Evolutionary conservation across 2,888 invertebrate species (phyloP).

Genomic region (Drosophila pseudotalamancana): DNA sequence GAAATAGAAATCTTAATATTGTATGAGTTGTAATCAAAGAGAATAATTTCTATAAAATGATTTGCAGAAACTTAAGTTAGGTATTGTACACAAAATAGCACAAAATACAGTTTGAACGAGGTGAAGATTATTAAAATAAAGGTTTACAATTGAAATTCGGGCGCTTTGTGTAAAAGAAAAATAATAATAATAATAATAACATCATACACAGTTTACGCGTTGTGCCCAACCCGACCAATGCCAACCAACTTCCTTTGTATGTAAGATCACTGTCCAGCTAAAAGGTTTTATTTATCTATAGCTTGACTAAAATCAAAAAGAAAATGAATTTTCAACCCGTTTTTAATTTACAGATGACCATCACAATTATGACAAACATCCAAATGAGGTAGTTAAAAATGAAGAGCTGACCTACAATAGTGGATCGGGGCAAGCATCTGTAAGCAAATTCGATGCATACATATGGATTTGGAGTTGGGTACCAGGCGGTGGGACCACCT

Average conservation of each 20-base stretch:
- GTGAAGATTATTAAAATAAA: too few relatives aligned
- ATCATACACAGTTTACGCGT: too few relatives aligned
- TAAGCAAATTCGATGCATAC: neutral
- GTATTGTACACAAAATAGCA: too few relatives aligned
- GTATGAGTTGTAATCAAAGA: too few relatives aligned
- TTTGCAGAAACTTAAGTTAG: too few relatives aligned
- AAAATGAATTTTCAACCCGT: neutral
- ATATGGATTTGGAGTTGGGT: slow-evolving; percentile 23
- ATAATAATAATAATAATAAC: too few relatives aligned
- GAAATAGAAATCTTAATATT: too few relatives aligned
- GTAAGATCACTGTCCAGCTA: slow-evolving; percentile 21
- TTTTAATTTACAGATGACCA: slow-evolving; percentile 86
- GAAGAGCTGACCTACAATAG: slow-evolving; percentile 93
- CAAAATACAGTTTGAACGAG: too few relatives aligned
- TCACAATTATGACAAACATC: slow-evolving; percentile 92
- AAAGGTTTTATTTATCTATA: slow-evolving; percentile 1
- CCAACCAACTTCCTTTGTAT: slow-evolving; percentile 66
- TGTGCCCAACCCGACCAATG: slow-evolving; percentile 32
- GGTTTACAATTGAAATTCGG: too few relatives aligned
- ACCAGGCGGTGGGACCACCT: neutral
- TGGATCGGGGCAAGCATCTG: slow-evolving; percentile 54
- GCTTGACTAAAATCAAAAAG: neutral
- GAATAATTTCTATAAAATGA: too few relatives aligned
- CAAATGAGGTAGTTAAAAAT: slow-evolving; percentile 96
- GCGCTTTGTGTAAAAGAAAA: too few relatives aligned